phyloP scores from a whole-genome alignment of 1,140 invertebrate species.

The Musca domestica region DNA sequence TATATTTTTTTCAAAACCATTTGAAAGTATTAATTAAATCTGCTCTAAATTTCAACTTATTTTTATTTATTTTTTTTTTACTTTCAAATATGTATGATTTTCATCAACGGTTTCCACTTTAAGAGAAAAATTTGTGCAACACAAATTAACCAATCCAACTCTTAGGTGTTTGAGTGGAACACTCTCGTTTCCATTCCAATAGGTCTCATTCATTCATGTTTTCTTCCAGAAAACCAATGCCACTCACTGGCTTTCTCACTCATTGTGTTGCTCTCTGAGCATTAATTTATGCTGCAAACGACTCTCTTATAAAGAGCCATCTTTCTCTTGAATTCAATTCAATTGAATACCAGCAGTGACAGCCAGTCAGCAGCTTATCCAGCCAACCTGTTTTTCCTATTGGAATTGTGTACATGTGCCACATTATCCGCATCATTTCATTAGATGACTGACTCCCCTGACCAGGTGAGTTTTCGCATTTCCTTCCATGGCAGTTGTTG shows the following conservation, averaged over 20 bases:
- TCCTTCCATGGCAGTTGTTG: not conserved
- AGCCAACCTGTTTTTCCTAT: slow-evolving; percentile 20
- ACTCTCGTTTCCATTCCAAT: not conserved
- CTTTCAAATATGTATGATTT: no score
- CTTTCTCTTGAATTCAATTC: not conserved
- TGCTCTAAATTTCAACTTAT: no score
- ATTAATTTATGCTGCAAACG: not conserved
- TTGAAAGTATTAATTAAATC: no score
- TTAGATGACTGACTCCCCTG: no score
- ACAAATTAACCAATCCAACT: no score
- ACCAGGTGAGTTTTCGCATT: not conserved
- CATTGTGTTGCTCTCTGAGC: not conserved
- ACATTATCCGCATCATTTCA: no score
- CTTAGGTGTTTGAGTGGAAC: no score
- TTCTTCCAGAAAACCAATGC: not conserved
- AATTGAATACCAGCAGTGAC: no score
- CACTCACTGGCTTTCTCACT: not conserved
- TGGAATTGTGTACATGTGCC: slow-evolving; percentile 2
- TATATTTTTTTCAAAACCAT: no score
- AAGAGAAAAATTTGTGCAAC: no score
- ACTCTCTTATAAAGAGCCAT: not conserved
- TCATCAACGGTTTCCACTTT: no score
- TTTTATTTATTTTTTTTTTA: no score
- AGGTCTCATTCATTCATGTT: not conserved
- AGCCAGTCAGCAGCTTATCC: not conserved